Conservation (phyloP, 2,888 invertebrate species). For the Caenorhabditis sp. region DNA sequence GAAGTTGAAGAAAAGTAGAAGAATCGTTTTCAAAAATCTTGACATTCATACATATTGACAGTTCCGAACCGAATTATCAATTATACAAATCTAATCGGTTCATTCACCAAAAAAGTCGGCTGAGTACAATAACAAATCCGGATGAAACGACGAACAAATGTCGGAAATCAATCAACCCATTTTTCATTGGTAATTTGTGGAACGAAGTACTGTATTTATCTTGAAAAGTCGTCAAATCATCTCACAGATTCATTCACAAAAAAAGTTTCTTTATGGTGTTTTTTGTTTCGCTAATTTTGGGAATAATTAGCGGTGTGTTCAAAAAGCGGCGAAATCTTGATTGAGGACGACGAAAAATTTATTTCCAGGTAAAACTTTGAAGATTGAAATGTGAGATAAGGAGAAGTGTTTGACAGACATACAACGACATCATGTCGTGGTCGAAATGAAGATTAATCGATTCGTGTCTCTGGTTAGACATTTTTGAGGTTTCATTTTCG, state of each 20-base stretch:
- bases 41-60: neutral
- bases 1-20: neutral
- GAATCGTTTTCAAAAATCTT: neutral
- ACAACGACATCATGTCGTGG: neutral
- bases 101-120: neutral
- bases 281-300: neutral
- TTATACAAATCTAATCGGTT: neutral
- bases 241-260: too few species aligned
- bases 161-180: too few species aligned
- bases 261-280: neutral
- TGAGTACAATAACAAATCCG: neutral
- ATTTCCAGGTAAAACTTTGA: neutral
- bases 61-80: neutral
- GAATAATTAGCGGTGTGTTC: neutral
- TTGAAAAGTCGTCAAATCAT: too few species aligned
- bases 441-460: constrained; percentile 41
- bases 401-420: neutral
- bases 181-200: too few species aligned
- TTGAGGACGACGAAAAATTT: neutral
- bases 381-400: neutral
- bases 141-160: too few species aligned
- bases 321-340: neutral
- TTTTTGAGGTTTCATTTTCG: neutral
- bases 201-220: too few species aligned
- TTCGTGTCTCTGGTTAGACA: constrained; percentile 6